A percentile compares a stretch with the other conserved stretches of the same genome.
phyloP scores from a whole-genome alignment of 2,797 vertebrate genomes.

The Megalops cyprinoides region DNA sequence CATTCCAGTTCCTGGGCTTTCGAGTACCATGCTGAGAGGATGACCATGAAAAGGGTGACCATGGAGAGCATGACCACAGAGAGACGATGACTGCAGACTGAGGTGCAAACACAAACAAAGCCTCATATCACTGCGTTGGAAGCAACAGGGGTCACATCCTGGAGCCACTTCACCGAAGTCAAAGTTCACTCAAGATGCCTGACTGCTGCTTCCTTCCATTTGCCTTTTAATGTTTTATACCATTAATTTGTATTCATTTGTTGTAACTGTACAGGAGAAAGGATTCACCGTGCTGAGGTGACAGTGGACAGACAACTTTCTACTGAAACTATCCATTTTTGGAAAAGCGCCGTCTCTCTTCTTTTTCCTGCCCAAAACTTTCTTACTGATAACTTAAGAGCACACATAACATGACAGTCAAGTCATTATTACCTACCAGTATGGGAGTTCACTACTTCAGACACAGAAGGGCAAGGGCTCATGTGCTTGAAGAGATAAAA shows the following conservation, averaged over 20 bases:
- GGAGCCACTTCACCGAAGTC: conserved; percentile 21
- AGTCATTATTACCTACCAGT: not conserved
- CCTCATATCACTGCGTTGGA: not conserved
- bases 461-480: not conserved
- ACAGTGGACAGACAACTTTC: not conserved
- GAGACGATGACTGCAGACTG: too few relatives aligned
- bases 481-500: not conserved
- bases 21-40: not conserved
- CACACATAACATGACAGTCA: not conserved
- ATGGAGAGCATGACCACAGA: too few relatives aligned
- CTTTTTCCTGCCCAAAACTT: not conserved
- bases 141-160: not conserved
- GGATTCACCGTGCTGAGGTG: not conserved
- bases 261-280: not conserved
- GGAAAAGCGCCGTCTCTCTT: not conserved
- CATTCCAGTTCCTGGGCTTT: not conserved
- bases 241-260: not conserved
- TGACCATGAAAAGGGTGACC: not conserved
- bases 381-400: not conserved
- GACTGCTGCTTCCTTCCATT: not conserved
- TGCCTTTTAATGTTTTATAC: not conserved
- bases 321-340: not conserved
- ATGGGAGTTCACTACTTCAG: not conserved
- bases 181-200: not conserved
- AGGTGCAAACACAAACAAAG: not conserved